These are phyloP conservation scores for Lutra lutra DNA, from an alignment of 2,797 vertebrate genomes.

Conservation along the genomic window DNA sequence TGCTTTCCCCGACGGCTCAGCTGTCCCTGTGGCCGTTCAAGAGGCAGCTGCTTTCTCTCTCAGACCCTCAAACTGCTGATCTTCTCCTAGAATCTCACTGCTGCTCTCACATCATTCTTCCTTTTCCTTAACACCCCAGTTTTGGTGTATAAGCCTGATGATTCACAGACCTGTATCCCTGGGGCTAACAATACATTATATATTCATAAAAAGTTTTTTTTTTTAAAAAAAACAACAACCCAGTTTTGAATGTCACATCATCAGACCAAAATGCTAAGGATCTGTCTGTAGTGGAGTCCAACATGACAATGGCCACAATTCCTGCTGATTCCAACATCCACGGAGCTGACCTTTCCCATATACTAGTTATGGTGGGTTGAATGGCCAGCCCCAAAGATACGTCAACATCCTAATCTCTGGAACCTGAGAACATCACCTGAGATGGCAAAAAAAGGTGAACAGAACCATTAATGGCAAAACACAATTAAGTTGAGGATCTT, in stretches of 20 bases:
- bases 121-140: not conserved
- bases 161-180: too few relatives aligned
- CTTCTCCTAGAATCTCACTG: not conserved
- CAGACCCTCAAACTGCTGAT: not conserved
- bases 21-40: not conserved
- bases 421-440: not conserved
- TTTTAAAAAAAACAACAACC: too few relatives aligned
- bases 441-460: not conserved
- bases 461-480: not conserved
- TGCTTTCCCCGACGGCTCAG: not conserved
- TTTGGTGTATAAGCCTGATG: too few relatives aligned
- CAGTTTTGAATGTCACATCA: not conserved
- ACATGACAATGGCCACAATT: not conserved
- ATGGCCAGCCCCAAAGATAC: not conserved
- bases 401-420: not conserved
- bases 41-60: not conserved
- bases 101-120: not conserved
- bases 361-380: not conserved
- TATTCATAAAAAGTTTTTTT: too few relatives aligned
- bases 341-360: not conserved
- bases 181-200: too few relatives aligned
- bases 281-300: not conserved
- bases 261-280: not conserved
- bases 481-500: not conserved
- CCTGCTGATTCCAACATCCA: not conserved